Percentiles rank a stretch among this genome's conserved stretches.
Evolutionary conservation across 2,888 invertebrate genomes (phyloP).

Genomic region (Hydrotaea diabolus): DNA sequence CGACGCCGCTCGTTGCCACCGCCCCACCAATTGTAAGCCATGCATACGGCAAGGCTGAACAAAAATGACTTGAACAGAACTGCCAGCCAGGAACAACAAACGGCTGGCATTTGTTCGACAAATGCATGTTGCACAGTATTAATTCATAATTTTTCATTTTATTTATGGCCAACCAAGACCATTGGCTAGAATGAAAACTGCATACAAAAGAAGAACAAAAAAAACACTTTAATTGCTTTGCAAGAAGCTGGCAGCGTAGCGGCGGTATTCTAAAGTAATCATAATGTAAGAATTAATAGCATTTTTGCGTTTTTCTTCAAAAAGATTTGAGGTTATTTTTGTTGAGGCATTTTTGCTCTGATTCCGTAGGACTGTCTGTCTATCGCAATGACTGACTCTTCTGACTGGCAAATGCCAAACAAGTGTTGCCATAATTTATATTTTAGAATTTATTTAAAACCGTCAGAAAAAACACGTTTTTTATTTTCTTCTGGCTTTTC

Average conservation of each 20-base stretch:
- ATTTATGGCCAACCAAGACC: not conserved
- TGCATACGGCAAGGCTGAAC: not conserved
- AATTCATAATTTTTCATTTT: constrained; percentile 36
- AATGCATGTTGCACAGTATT: constrained; percentile 48
- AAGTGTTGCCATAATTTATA: constrained; percentile 58
- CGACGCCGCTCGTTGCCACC: not conserved
- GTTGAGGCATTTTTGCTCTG: not conserved
- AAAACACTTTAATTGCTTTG: constrained; percentile 43
- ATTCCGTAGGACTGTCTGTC: not conserved
- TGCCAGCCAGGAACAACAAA: not conserved
- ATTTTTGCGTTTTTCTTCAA: constrained; percentile 54
- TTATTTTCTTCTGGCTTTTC: constrained; percentile 8
- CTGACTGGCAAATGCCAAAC: constrained; percentile 28
- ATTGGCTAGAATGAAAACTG: too few species aligned
- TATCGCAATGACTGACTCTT: not conserved
- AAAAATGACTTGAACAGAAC: not conserved
- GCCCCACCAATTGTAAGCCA: too few species aligned
- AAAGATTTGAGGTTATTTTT: constrained; percentile 24
- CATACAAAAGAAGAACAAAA: not conserved
- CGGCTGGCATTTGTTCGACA: too few species aligned
- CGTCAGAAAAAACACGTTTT: too few species aligned
- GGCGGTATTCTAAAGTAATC: constrained; percentile 36
- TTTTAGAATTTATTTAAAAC: not conserved
- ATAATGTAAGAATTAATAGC: constrained; percentile 54
- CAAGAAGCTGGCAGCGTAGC: not conserved